Conservation (phyloP, 2,797 vertebrate species). For the Phylloscopus collybita region DNA sequence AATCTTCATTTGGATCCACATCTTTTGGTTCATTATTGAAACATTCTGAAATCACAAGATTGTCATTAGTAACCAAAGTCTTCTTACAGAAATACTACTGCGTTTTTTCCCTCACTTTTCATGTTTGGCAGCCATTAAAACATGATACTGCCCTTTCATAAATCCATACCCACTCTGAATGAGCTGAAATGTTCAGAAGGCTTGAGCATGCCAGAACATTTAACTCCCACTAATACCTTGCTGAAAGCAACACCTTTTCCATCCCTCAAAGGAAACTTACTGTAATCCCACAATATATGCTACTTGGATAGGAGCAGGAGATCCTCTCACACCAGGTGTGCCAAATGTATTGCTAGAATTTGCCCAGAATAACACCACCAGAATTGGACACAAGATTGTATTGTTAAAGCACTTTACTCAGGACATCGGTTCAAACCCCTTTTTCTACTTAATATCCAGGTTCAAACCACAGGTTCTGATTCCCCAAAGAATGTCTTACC, state of each 20-base stretch:
- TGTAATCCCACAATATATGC: background rate
- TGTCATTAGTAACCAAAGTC: background rate
- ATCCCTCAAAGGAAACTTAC: background rate
- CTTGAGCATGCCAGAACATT: background rate
- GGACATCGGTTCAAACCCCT: background rate
- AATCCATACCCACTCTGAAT: background rate
- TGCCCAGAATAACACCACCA: background rate
- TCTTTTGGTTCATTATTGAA: conserved; percentile 89
- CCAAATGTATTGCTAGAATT: background rate
- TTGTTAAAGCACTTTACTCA: background rate
- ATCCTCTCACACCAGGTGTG: background rate
- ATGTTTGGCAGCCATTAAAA: background rate
- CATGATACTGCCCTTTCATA: background rate
- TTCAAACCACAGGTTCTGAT: background rate
- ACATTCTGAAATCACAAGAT: conserved; percentile 83
- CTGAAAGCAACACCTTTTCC: background rate
- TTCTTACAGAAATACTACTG: background rate
- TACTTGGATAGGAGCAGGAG: background rate
- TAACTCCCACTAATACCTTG: background rate
- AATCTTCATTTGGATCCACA: conserved; percentile 81
- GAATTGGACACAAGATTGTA: background rate
- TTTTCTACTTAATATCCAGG: background rate
- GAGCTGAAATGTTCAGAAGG: background rate
- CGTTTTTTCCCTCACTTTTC: background rate
- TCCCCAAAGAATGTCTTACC: background rate